Conservation (phyloP, 2,888 invertebrate species). For the Nowickia ferox region DNA sequence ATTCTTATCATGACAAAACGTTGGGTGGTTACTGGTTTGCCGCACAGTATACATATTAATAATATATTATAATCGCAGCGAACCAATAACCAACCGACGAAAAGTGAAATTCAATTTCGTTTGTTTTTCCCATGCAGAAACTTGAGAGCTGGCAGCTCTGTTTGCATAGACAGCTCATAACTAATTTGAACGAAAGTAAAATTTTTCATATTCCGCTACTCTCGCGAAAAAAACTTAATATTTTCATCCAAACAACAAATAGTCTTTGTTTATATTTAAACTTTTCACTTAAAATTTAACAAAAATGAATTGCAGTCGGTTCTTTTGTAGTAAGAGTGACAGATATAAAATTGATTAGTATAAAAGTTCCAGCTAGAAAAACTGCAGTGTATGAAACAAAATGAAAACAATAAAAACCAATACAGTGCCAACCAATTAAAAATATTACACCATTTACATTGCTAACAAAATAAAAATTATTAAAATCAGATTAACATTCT, state of each 20-base stretch:
- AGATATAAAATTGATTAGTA: constrained; percentile 63
- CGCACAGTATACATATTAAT: too few relatives aligned
- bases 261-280: constrained; percentile 39
- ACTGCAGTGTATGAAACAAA: constrained; percentile 30
- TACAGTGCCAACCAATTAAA: constrained; percentile 63
- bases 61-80: too few relatives aligned
- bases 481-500: constrained; percentile 2
- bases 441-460: constrained; percentile 47
- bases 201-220: constrained; percentile 39
- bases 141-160: constrained; percentile 10
- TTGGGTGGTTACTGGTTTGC: too few relatives aligned
- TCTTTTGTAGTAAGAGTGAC: constrained; percentile 42
- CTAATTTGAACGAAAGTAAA: constrained; percentile 56
- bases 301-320: constrained; percentile 50
- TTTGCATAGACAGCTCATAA: constrained; percentile 57
- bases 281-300: background rate
- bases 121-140: background rate
- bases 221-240: constrained; percentile 30
- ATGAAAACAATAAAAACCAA: constrained; percentile 42
- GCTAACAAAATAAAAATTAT: constrained; percentile 28
- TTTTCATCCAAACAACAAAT: constrained; percentile 51
- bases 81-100: too few relatives aligned
- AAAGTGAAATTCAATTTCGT: background rate
- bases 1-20: too few relatives aligned
- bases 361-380: constrained; percentile 49